Evolutionary conservation across 2,797 vertebrate species (phyloP), one percentile per base, ranked within the genome.

Genomic region (Dermochelys coriacea): DNA sequence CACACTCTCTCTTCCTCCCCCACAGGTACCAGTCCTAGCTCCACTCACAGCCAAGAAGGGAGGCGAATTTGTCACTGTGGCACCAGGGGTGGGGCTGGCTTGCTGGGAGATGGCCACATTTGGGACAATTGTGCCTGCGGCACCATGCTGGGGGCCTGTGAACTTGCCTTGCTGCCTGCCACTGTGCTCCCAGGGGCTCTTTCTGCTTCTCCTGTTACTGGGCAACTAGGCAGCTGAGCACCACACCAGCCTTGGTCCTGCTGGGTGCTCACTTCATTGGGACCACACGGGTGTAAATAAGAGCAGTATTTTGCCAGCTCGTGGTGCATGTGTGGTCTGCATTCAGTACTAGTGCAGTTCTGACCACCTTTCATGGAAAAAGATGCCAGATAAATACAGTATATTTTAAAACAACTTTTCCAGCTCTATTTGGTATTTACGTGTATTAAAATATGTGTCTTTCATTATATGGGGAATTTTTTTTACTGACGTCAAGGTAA

Each of bases 401-500:
- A 21, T 64, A 64, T 87, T 34, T 14, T 90, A 31, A 74, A 1
- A 0, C 49, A 34, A 12, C 87, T 91, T 93, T 80, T 11, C n/a
- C 19, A 25, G 64, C 27, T 88, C 16, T 79, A 2, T 71, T 84
- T 57, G 31, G 37, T 34, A 68, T 51, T 86, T 91, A 4, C 5
- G 34, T 14, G 2, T 12, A 54, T 25, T 47, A 85, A 85, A 78
- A 81, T 34, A 8, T 9, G 92, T n/a, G 0, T 31, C 74, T 93
- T 78, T 14, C 21, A 34, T 27, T 80, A 12, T 16, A 12, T 2
- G 16, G 9, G 61, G 41, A 0, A 0, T 45, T 85, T 87, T 83
- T 18, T 29, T 16, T 85, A 85, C 85, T 12, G 5, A 84, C 12
- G 16, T 93, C 52, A 47, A 8, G 0, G 6, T 86, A 31, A 45